phyloP scores from a whole-genome alignment of 2,113 vertebrate species.

The Cinclus mexicanus region DNA sequence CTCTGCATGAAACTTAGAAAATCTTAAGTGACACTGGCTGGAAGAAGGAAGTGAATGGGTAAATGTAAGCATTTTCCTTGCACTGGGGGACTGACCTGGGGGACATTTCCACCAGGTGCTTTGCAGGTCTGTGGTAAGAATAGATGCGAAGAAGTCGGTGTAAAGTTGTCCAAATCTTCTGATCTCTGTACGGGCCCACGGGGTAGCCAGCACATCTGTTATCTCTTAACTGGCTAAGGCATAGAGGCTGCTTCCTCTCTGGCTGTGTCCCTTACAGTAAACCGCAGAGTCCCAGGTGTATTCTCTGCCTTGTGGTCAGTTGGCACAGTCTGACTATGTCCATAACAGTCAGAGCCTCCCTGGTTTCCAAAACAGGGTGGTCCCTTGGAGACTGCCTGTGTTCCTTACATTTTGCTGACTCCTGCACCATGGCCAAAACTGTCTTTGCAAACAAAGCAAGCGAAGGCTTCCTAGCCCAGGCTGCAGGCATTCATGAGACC shows the following conservation, averaged over 20 bases:
- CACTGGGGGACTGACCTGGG: neutral
- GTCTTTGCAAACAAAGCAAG: neutral
- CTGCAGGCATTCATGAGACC: neutral
- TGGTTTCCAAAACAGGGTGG: neutral
- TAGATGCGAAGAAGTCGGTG: neutral
- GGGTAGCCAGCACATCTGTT: constrained; percentile 10
- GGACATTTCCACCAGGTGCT: neutral
- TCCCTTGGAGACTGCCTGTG: neutral
- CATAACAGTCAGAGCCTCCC: neutral
- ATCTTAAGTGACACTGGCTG: neutral
- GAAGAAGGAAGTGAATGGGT: neutral
- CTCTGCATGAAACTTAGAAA: constrained; percentile 22
- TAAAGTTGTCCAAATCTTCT: neutral
- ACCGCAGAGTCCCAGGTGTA: neutral
- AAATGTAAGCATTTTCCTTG: neutral
- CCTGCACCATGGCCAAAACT: neutral
- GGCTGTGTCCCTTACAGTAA: neutral
- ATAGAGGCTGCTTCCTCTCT: neutral
- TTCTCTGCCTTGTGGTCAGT: neutral
- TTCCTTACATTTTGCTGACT: neutral
- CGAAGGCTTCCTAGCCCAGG: neutral
- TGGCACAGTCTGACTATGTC: neutral
- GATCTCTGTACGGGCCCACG: fast-evolving
- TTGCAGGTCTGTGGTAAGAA: neutral
- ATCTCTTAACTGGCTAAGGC: neutral